phyloP scores from a whole-genome alignment of 2,888 invertebrate species.

The Rhodophaea formosa region DNA sequence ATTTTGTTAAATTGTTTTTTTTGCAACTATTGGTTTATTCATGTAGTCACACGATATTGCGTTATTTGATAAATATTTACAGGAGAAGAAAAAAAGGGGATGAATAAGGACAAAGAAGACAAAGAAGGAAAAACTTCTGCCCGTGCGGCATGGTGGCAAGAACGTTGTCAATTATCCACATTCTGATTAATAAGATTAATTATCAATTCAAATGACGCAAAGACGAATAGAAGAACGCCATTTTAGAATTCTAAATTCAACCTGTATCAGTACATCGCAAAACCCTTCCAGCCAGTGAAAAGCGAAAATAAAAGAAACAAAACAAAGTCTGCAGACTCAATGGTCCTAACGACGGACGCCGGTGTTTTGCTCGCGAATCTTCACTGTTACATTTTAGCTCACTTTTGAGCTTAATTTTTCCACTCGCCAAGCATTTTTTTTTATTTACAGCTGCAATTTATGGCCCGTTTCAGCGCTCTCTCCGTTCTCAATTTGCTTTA shows the following conservation, averaged over 20 bases:
- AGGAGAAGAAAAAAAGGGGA: no score
- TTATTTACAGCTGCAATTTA: slow-evolving; percentile 16
- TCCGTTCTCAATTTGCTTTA: background rate
- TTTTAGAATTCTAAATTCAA: background rate
- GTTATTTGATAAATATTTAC: no score
- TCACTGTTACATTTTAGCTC: slow-evolving; percentile 38
- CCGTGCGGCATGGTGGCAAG: no score
- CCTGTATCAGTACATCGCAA: background rate
- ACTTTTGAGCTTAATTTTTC: slow-evolving; percentile 46
- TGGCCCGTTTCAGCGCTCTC: slow-evolving; percentile 6
- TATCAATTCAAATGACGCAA: no score
- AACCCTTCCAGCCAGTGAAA: slow-evolving; percentile 28
- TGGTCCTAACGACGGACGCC: slow-evolving; percentile 63
- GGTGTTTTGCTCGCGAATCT: slow-evolving; percentile 41
- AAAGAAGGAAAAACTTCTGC: no score
- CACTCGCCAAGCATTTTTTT: slow-evolving; percentile 20
- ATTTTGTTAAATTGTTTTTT: no score
- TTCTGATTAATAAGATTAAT: no score
- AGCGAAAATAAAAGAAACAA: slow-evolving; percentile 48
- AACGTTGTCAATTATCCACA: no score
- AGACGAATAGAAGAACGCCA: no score
- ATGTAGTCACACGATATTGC: no score
- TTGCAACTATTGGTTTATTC: no score
- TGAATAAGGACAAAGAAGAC: no score
- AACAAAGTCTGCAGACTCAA: slow-evolving; percentile 50